These are phyloP conservation scores for Malacoraja senta DNA, from an alignment of 2,797 vertebrate species.

Conservation along the genomic window DNA sequence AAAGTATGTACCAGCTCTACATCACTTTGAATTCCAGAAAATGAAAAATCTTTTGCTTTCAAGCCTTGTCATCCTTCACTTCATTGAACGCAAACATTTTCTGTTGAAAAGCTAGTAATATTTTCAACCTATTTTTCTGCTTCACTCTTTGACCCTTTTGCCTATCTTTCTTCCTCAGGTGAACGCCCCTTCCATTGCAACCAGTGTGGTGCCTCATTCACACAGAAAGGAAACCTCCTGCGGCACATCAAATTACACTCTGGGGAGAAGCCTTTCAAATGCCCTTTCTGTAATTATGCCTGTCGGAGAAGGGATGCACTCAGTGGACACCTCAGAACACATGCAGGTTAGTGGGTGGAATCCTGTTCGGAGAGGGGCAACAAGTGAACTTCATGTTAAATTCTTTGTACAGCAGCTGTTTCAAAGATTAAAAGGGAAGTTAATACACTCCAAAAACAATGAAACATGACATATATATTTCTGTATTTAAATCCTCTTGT, in stretches of 20 bases:
- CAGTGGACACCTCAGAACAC: slow-evolving; percentile 88
- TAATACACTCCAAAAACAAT: neutral
- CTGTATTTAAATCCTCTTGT: too few relatives aligned
- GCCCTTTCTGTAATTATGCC: slow-evolving; percentile 88
- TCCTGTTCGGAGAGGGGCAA: neutral
- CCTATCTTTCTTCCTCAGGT: slow-evolving; percentile 54
- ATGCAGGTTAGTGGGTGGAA: slow-evolving; percentile 70
- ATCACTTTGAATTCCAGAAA: slow-evolving; percentile 24
- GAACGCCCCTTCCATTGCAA: slow-evolving; percentile 94
- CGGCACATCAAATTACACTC: slow-evolving; percentile 96
- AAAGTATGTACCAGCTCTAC: neutral
- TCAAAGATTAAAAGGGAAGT: neutral
- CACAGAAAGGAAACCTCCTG: slow-evolving; percentile 90
- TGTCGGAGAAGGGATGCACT: slow-evolving; percentile 86
- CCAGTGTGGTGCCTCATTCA: slow-evolving; percentile 95
- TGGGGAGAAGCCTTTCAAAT: slow-evolving; percentile 96
- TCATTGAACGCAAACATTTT: neutral
- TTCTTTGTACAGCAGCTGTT: neutral
- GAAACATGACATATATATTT: too few relatives aligned
- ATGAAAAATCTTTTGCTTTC: slow-evolving; percentile 1
- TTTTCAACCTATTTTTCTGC: neutral
- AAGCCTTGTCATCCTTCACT: neutral
- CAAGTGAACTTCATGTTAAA: neutral
- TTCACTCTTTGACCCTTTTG: neutral
- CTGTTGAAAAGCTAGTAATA: neutral